Evolutionary conservation across 2,797 vertebrate genomes (phyloP), one percentile per base, ranked within the genome.

Genomic region (Botia kubotai): DNA sequence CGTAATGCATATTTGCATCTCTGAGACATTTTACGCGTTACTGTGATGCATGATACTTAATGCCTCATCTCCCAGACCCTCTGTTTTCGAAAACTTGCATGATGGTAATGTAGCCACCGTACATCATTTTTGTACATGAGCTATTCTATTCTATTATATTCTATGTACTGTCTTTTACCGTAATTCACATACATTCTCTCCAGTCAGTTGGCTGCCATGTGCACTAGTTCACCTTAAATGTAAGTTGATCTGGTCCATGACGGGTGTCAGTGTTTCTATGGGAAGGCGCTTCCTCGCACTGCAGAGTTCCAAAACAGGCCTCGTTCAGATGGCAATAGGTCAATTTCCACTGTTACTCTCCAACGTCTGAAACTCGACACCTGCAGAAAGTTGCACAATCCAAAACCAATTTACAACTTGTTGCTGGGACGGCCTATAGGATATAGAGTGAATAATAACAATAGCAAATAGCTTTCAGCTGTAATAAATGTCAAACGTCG

Each of bases 1-100:
- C 93, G 94, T 90, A 91, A 93, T 91, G 93, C 93, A 95, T 94
- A 97, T 98, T 97, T 98, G 96, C 97, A 97, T 97, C 94, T 94
- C 92, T 96, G 96, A 96, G 95, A 96, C 89, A 92, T 88, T 83
- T 86, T 84, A 86, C 70, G 52, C 81, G 68, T 91, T 93, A 87
- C 86, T 88, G 90, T 94, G 93, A 93, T 94, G 87, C 93, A 94
- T 93, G 91, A 89, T 91, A 87, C 91, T 87, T 87, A 85, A 92
- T 89, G 87, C 84, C 83, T 80, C 43, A 58, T 87, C 76, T 79
- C 89, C 90, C 89, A 88, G 88, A 80, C 80, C 87, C 80, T 88
- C 87, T 85, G n/a, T 79, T 74, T 83, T 86, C 2, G 3, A 48
- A 69, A 29, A 23, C 2, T 43, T 21, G 2, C 17, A n/a, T n/a